Conservation (phyloP, 2,888 invertebrate species). For the Julus scanicus region DNA sequence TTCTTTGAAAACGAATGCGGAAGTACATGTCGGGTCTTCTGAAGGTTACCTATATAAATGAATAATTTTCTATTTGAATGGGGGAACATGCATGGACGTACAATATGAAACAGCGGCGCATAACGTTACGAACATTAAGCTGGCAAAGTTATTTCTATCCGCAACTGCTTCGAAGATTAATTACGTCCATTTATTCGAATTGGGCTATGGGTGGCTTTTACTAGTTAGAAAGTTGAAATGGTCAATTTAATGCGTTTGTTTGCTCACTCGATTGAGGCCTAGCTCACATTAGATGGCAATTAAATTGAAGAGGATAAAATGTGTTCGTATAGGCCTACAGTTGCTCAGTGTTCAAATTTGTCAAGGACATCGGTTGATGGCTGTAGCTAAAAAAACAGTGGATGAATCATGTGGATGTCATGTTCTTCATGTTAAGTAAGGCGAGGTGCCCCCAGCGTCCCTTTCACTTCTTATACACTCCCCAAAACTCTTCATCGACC, state of each 20-base stretch:
- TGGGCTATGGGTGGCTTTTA: background rate
- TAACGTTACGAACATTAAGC: background rate
- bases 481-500: conserved; percentile 26
- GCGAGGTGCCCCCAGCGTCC: conserved; percentile 10
- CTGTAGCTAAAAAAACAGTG: background rate
- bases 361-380: background rate
- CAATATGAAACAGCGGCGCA: background rate
- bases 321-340: conserved; percentile 12
- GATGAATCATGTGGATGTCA: conserved; percentile 44
- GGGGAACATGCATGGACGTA: conserved; percentile 28
- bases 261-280: conserved; percentile 13
- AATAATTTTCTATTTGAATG: conserved; percentile 31
- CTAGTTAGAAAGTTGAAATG: background rate
- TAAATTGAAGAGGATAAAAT: conserved; percentile 8
- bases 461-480: background rate
- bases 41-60: conserved; percentile 31
- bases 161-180: conserved; percentile 9
- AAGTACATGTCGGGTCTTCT: conserved; percentile 16
- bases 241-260: conserved; percentile 7
- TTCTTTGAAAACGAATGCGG: background rate
- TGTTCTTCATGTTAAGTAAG: background rate
- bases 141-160: background rate
- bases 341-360: conserved; percentile 31
- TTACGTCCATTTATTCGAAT: conserved; percentile 11
- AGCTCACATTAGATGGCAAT: background rate